A percentile compares a stretch with the other conserved stretches of the same genome.
Conservation (phyloP, 2,113 vertebrate genomes). For the Pseudorhombus dupliciocellatus region DNA sequence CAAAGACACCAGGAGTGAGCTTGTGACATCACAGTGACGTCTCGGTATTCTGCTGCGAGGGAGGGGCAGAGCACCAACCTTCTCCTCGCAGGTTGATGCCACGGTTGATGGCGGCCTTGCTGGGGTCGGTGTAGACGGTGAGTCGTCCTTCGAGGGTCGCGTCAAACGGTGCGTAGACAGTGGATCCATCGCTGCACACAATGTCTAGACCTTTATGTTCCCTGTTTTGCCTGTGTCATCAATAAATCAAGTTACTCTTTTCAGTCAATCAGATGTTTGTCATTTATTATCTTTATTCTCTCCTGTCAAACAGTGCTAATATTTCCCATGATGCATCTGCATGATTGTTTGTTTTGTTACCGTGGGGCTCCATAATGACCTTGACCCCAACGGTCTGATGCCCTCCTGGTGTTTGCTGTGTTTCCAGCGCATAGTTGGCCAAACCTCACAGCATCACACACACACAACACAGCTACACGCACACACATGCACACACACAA, state of each 20-base stretch:
- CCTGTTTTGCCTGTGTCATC: not conserved
- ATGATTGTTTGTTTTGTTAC: constrained; percentile 17
- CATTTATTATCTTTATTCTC: not conserved
- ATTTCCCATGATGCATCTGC: constrained; percentile 1
- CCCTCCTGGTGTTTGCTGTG: constrained; percentile 28
- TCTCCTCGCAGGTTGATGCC: constrained; percentile 51
- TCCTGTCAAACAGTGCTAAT: not conserved
- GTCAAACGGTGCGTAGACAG: constrained; percentile 47
- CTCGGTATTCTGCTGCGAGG: not conserved
- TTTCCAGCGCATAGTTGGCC: constrained; percentile 59
- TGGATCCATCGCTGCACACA: not conserved
- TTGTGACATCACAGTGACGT: not conserved
- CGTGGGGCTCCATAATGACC: constrained; percentile 47
- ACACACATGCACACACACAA: constrained; percentile 23
- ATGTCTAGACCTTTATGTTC: constrained; percentile 48
- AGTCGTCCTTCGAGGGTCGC: constrained; percentile 22
- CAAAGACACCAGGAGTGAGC: not conserved
- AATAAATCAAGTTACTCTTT: too few relatives aligned
- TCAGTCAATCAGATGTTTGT: too few relatives aligned
- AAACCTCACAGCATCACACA: constrained; percentile 32
- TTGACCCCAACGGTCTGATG: constrained; percentile 13
- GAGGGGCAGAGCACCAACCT: constrained; percentile 17
- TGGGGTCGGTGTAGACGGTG: constrained; percentile 21
- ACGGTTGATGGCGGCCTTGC: constrained; percentile 32
- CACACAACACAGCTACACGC: constrained; percentile 39